These are phyloP conservation scores for Dynastes maya DNA, from an alignment of 2,888 invertebrate species.

Conservation along the genomic window DNA sequence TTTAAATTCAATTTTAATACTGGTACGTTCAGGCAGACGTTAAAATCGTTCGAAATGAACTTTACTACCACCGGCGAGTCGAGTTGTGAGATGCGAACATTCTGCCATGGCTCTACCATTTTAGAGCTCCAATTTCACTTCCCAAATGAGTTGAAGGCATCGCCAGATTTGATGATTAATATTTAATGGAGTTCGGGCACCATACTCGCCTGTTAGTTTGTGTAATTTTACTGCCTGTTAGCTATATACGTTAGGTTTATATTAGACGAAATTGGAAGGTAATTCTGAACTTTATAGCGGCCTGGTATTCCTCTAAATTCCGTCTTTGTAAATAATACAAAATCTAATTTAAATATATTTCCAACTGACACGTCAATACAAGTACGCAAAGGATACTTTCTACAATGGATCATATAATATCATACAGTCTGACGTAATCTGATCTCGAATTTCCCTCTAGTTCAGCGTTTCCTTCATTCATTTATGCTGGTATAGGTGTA, in stretches of 20 bases:
- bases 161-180: slow-evolving; percentile 35
- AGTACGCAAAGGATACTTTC: background rate
- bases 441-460: background rate
- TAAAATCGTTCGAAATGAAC: slow-evolving; percentile 28
- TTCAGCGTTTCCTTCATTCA: background rate
- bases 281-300: background rate
- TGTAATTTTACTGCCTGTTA: slow-evolving; percentile 27
- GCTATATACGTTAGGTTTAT: background rate
- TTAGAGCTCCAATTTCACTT: slow-evolving; percentile 2
- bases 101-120: background rate
- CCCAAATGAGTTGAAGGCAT: slow-evolving; percentile 32
- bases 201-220: slow-evolving; percentile 17
- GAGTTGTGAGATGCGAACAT: background rate
- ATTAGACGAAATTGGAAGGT: background rate
- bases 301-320: background rate
- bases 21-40: slow-evolving; percentile 6
- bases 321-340: background rate
- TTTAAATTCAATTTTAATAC: slow-evolving; percentile 32
- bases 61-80: slow-evolving; percentile 6
- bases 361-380: background rate
- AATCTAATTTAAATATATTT: background rate
- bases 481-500: slow-evolving; percentile 6
- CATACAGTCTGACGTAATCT: background rate
- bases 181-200: slow-evolving; percentile 16
- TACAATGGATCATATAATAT: background rate